Evolutionary conservation across 1,140 invertebrate species (phyloP), one percentile per base, ranked within the genome.

Genomic region (Saccostrea glomerata): DNA sequence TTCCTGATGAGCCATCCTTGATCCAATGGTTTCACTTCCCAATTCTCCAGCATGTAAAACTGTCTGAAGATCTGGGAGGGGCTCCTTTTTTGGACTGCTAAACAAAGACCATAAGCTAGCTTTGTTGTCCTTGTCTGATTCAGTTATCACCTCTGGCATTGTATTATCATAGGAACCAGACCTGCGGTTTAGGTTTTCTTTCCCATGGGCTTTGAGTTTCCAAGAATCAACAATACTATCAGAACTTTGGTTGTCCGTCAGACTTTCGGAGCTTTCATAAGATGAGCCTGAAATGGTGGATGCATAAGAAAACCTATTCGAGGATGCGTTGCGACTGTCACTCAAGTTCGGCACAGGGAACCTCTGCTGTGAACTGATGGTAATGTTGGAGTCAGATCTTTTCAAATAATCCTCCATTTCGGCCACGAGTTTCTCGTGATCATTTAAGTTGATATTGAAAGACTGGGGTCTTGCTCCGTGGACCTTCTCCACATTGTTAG

Each of bases 351-450:
- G 66, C 63, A 89, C 47, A 56, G 92, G 91, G 86, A 93, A 91
- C 87, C 90, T 91, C 9, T 84, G 88, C 9, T 84, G 88, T 6
- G 90, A 84, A 66, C 30, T 86, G 36, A 89, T 86, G 40, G 89
- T 87, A 7, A 77, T 86, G 47, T 86, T 88, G 25, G 88, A 89
- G 66, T 86, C 87, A 20, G 90, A 90, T 17, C 85, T 89, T 70
- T 86, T 91, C 84, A 92, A 91, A 60, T 93, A 93, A 63, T 91
- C 90, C 36, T 93, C 92, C 92, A 93, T 92, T 82, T 92, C 93
- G 54, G 89, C 91, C 40, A 93, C 86, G 84, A 92, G 91, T 83
- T 90, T 87, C 36, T 93, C 89, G 86, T 90, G 91, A 70, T 93
- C 90, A 17, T 88, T 60, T 15, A 88, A 36, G n/a, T 86, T 66